Conservation (phyloP, 2,888 invertebrate genomes). For the Drosophila greeni region DNA sequence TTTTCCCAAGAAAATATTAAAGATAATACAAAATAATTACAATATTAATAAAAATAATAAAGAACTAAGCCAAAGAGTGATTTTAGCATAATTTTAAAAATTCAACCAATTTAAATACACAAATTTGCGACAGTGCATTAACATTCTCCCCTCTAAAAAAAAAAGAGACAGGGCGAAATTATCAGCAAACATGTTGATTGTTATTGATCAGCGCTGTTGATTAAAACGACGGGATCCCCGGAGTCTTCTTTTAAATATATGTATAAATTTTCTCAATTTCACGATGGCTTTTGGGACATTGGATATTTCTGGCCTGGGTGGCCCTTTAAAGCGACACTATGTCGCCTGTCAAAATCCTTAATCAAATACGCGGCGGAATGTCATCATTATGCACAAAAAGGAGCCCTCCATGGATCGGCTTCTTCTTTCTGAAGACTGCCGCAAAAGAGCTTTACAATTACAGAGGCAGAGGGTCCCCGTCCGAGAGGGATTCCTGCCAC, state of each 20-base stretch:
- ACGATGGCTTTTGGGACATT: slow-evolving; percentile 47
- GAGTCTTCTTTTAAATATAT: neutral
- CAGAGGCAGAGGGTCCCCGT: slow-evolving; percentile 24
- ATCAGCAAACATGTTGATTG: slow-evolving; percentile 76
- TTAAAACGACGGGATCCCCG: slow-evolving; percentile 63
- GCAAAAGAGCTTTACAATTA: slow-evolving; percentile 59
- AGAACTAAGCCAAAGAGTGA: neutral
- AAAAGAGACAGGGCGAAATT: slow-evolving; percentile 53
- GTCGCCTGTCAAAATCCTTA: slow-evolving; percentile 77
- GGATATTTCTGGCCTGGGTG: slow-evolving; percentile 73
- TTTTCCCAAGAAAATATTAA: neutral
- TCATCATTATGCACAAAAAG: slow-evolving; percentile 74
- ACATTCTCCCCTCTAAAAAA: slow-evolving; percentile 19
- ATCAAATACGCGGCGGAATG: slow-evolving; percentile 76
- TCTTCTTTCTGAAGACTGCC: slow-evolving; percentile 37
- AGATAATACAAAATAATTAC: no score
- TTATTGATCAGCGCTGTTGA: slow-evolving; percentile 73
- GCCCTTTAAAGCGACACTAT: slow-evolving; percentile 75
- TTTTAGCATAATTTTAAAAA: neutral
- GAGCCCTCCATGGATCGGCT: slow-evolving; percentile 28
- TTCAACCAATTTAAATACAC: neutral
- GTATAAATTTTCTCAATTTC: slow-evolving; percentile 22
- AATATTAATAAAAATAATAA: no score
- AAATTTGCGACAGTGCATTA: slow-evolving; percentile 6
- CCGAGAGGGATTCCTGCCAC: neutral